These are phyloP conservation scores for Chironomus striatipennis DNA, from an alignment of 1,140 invertebrate species.

Conservation along the genomic window DNA sequence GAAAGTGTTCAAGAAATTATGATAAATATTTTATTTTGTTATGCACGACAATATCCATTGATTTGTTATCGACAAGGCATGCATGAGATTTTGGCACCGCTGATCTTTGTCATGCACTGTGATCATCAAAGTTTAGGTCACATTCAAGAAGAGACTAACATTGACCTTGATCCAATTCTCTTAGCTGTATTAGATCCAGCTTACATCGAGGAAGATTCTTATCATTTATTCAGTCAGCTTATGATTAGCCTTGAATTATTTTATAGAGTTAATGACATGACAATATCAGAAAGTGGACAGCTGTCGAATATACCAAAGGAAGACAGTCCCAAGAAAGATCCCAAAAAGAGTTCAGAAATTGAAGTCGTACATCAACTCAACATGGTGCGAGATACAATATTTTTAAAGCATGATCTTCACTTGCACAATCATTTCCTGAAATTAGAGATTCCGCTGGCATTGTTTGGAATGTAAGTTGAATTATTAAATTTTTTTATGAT, in stretches of 20 bases:
- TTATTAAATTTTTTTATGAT: too few relatives aligned
- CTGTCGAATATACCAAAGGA: conserved; percentile 31
- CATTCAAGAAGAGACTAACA: conserved; percentile 30
- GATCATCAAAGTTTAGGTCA: conserved; percentile 58
- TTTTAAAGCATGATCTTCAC: conserved; percentile 54
- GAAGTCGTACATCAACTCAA: conserved; percentile 61
- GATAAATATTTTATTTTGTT: conserved; percentile 57
- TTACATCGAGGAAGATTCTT: conserved; percentile 65
- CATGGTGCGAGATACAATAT: conserved; percentile 56
- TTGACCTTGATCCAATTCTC: conserved; percentile 43
- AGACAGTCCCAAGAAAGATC: not conserved
- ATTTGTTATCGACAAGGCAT: conserved; percentile 76
- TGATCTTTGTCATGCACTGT: conserved; percentile 63
- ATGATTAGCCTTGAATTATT: conserved; percentile 64
- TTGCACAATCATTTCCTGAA: conserved; percentile 56
- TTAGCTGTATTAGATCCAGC: conserved; percentile 49
- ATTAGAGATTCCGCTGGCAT: conserved; percentile 65
- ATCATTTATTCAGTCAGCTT: conserved; percentile 53
- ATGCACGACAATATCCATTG: conserved; percentile 59
- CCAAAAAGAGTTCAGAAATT: conserved; percentile 40
- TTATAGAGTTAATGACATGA: conserved; percentile 52
- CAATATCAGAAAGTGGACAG: conserved; percentile 42
- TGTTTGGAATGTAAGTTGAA: conserved; percentile 78
- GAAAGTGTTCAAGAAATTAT: conserved; percentile 58
- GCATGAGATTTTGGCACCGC: conserved; percentile 71